A percentile compares a stretch with the other conserved stretches of the same genome.
Evolutionary conservation across 2,113 vertebrate genomes (phyloP).

Genomic region (Herpetotheres cachinnans): DNA sequence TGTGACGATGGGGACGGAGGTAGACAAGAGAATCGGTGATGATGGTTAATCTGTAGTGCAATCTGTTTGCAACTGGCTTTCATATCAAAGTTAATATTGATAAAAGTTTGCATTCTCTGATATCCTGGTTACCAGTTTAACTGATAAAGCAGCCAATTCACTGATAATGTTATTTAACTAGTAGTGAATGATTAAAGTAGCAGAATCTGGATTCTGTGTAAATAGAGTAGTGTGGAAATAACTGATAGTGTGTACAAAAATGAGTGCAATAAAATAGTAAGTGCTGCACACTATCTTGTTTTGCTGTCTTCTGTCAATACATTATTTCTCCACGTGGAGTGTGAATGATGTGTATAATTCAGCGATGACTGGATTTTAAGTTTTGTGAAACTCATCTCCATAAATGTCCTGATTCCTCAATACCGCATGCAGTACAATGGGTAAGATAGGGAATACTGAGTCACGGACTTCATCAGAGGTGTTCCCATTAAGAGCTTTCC

Average conservation of each 20-base stretch:
- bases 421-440: accelerated
- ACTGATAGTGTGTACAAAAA: constrained; percentile 17
- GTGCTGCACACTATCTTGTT: background rate
- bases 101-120: constrained; percentile 15
- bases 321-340: background rate
- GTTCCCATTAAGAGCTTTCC: background rate
- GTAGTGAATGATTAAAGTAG: constrained; percentile 57
- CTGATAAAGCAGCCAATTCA: constrained; percentile 55
- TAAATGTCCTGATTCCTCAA: background rate
- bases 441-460: background rate
- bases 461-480: background rate
- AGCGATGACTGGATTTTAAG: background rate
- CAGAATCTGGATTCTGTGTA: constrained; percentile 48
- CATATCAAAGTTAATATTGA: constrained; percentile 11
- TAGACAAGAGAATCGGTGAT: background rate
- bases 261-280: constrained; percentile 32
- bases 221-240: constrained; percentile 41
- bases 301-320: background rate
- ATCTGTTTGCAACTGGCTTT: constrained; percentile 11
- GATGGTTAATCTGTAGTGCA: background rate
- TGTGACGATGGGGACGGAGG: accelerated
- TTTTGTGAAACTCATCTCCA: background rate
- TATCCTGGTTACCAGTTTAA: constrained; percentile 19
- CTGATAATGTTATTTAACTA: constrained; percentile 67
- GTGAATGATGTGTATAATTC: background rate